These are phyloP conservation scores for Plebejus anna DNA, from an alignment of 2,888 invertebrate genomes.

Conservation along the genomic window DNA sequence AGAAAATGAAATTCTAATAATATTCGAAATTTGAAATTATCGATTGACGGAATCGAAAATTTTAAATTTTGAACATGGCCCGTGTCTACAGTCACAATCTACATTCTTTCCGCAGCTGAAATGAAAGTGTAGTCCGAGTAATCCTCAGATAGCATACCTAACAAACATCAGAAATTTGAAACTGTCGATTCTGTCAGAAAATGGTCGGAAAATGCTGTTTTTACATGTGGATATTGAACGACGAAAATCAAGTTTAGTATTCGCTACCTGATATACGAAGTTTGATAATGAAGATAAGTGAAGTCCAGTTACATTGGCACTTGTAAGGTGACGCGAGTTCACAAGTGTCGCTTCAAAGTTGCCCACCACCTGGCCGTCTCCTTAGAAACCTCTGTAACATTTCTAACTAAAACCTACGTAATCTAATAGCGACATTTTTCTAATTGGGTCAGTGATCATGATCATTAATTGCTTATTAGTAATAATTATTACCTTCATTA, in stretches of 20 bases:
- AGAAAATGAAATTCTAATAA: too few species aligned
- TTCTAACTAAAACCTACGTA: constrained; percentile 44
- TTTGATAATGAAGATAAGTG: constrained; percentile 40
- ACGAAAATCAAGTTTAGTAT: not conserved
- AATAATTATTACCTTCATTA: not conserved
- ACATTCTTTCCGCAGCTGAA: not conserved
- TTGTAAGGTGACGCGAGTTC: constrained; percentile 45
- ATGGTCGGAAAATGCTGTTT: too few species aligned
- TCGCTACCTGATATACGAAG: constrained; percentile 37
- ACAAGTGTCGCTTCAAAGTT: constrained; percentile 52
- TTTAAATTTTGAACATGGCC: not conserved
- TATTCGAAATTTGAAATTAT: too few species aligned
- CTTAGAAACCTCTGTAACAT: constrained; percentile 42
- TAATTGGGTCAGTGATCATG: not conserved
- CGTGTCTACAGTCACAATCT: not conserved
- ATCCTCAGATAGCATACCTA: not conserved
- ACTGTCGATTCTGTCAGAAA: too few species aligned
- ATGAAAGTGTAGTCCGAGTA: not conserved
- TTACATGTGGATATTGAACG: not conserved
- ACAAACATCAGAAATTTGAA: not conserved
- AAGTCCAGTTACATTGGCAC: constrained; percentile 44
- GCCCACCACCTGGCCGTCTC: constrained; percentile 41
- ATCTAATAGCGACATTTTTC: constrained; percentile 25
- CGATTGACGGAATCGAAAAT: too few species aligned
- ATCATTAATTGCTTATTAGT: not conserved